Evolutionary conservation across 2,797 vertebrate species (phyloP).

Genomic region (Leptoclinus maculatus): DNA sequence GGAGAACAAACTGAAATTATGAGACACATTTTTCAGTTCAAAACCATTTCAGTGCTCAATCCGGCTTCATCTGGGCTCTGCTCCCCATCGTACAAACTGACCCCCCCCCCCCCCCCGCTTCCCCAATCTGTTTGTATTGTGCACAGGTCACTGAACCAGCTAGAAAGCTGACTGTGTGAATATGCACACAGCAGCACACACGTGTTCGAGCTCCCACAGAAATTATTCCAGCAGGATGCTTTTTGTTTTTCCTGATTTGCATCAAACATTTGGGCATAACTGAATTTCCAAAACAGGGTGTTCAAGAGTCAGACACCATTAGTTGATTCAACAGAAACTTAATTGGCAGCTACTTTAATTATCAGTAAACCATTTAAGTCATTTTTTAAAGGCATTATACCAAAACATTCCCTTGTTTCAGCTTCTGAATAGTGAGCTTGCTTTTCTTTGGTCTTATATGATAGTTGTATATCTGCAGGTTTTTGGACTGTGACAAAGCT

Average conservation of each 20-base stretch:
- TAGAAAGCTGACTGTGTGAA: conserved; percentile 23
- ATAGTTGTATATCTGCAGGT: background rate
- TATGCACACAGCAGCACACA: conserved; percentile 42
- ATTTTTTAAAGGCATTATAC: background rate
- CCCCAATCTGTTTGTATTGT: conserved; percentile 53
- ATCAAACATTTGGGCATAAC: conserved; percentile 2
- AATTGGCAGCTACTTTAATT: background rate
- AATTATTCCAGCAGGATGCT: conserved; percentile 47
- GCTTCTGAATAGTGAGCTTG: background rate
- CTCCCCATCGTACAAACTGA: conserved; percentile 44
- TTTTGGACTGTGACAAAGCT: background rate
- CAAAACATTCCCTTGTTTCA: background rate
- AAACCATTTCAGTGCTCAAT: conserved; percentile 30
- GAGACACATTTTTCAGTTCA: conserved; percentile 1
- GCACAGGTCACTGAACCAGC: conserved; percentile 71
- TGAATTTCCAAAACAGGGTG: conserved; percentile 4
- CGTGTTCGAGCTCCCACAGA: conserved; percentile 69
- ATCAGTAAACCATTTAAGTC: background rate
- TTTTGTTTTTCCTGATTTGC: conserved; percentile 32
- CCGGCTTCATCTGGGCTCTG: conserved; percentile 34
- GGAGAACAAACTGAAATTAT: conserved; percentile 11
- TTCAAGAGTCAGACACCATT: conserved; percentile 4
- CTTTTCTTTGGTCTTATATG: background rate
- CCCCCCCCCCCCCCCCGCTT: background rate
- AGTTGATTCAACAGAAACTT: background rate